Evolutionary conservation across 2,797 vertebrate species (phyloP).

Genomic region (Urosaurus nigricauda): DNA sequence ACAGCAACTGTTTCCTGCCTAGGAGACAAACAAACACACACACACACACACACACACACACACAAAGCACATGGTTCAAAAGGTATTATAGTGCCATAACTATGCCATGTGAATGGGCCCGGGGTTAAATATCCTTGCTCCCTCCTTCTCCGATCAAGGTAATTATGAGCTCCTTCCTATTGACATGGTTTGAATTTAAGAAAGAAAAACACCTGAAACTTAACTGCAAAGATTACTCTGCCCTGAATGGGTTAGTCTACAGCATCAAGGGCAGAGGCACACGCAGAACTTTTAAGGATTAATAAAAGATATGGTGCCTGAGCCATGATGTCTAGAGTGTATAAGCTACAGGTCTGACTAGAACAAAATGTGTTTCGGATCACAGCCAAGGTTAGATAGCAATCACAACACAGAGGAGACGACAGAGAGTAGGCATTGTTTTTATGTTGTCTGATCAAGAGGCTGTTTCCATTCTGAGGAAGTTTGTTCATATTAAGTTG

Average conservation of each 20-base stretch:
- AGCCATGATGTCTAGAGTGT: slow-evolving; percentile 30
- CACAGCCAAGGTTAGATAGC: slow-evolving; percentile 27
- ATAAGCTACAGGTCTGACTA: neutral
- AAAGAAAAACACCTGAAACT: neutral
- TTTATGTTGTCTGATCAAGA: slow-evolving; percentile 35
- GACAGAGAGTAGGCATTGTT: slow-evolving; percentile 12
- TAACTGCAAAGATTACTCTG: too few relatives aligned
- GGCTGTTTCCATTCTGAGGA: slow-evolving; percentile 30
- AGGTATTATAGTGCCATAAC: too few relatives aligned
- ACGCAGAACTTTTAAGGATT: slow-evolving; percentile 3
- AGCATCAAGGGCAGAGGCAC: neutral
- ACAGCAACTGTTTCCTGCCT: neutral
- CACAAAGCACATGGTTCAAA: too few relatives aligned
- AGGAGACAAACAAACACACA: too few relatives aligned
- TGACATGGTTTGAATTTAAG: neutral
- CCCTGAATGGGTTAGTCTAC: too few relatives aligned
- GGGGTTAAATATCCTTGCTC: neutral
- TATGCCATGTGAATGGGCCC: too few relatives aligned
- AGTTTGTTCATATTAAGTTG: neutral
- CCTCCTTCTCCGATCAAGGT: neutral
- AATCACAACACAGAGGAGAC: slow-evolving; percentile 28
- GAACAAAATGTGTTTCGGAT: slow-evolving; percentile 8
- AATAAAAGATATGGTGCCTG: slow-evolving; percentile 44
- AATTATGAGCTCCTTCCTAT: neutral
- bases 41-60: too few relatives aligned